These are phyloP conservation scores for Gymnothorax reevesii DNA, from an alignment of 2,797 vertebrate genomes.

Conservation along the genomic window DNA sequence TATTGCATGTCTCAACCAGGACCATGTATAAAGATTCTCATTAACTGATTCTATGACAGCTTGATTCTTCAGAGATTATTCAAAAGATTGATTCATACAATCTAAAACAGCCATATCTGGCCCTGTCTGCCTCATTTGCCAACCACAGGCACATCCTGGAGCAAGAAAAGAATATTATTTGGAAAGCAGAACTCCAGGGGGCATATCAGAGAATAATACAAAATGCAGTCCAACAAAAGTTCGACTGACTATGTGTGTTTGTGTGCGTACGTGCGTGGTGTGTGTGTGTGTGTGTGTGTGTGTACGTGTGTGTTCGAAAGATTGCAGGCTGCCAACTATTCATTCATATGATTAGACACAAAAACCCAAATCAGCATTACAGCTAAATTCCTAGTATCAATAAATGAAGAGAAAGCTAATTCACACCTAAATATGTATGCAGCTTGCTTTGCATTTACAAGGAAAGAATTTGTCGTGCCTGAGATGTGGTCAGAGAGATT, in stretches of 20 bases:
- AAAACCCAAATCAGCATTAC: not conserved
- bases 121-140: conserved; percentile 29
- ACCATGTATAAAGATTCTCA: no score
- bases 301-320: not conserved
- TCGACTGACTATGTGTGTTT: no score
- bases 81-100: not conserved
- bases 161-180: not conserved
- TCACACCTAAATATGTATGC: not conserved
- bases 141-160: conserved; percentile 12
- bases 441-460: not conserved
- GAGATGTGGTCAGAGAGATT: not conserved
- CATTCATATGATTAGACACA: not conserved
- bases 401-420: not conserved
- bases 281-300: not conserved
- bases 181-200: no score
- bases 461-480: not conserved
- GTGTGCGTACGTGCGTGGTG: not conserved
- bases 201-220: no score
- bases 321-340: not conserved
- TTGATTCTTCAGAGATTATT: not conserved
- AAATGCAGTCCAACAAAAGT: no score
- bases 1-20: no score
- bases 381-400: not conserved
- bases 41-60: not conserved
- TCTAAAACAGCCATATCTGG: conserved; percentile 20